Evolutionary conservation across 1,140 invertebrate species (phyloP), one percentile per base, ranked within the genome.

Genomic region (Heterodera schachtii): DNA sequence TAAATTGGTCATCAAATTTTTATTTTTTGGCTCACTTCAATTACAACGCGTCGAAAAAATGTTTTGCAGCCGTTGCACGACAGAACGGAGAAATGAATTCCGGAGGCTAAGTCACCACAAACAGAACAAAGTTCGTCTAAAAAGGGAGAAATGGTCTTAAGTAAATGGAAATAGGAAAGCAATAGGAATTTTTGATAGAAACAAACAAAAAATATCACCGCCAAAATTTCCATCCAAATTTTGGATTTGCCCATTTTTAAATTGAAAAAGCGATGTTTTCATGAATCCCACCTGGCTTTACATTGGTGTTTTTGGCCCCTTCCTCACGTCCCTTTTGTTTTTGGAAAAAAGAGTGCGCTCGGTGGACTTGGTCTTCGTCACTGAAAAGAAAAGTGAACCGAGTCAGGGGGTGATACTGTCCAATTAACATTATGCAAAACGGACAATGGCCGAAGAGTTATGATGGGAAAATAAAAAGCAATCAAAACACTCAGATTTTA

Each of bases 41-140:
- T 89, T 81, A 81, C 87, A 85, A 80, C 82, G 69, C 47, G 87
- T 46, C 67, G 87, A 75, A 76, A 83, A 57, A 86, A 84, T 3
- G 77, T 84, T 82, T 83, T 83, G 52, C 82, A 83, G 9, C 82
- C 82, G 52, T 83, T 83, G 70, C 82, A 83, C 4, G 82, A 71
- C 82, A 67, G 84, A 47, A 84, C 77, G 16, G 73, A 83, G 46
- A 84, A 84, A 82, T 86, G 83, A n/a, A 89, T 87, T 49, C 87
- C 87, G n/a, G 83, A 85, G 11, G 87, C 87, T 13, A 76, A 74
- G 82, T 89, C 87, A 31, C 84, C 87, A 71, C 87, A 89, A 31
- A 89, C 87, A 5, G 75, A 79, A 79, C 87, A 89, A 6, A 80
- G 74, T 43, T 85, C 83, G 57, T 86, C 86, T 89, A 19, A 82